phyloP scores from a whole-genome alignment of 2,888 invertebrate genomes.

The Hemithea aestivaria region DNA sequence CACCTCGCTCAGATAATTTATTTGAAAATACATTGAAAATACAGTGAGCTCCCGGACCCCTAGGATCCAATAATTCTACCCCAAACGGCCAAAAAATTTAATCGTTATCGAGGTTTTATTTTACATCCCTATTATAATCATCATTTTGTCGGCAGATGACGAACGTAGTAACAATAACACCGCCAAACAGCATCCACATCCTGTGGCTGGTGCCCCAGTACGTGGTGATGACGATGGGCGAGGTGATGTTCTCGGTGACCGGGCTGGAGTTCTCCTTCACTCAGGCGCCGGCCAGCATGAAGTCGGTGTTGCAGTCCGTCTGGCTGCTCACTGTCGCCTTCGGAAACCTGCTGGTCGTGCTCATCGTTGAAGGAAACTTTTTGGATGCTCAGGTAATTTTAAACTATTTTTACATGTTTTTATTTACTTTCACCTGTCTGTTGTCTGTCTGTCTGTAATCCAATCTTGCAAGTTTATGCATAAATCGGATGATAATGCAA shows the following conservation, averaged over 20 bases:
- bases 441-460: no score
- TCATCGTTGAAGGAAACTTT: slow-evolving; percentile 88
- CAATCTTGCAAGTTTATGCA: no score
- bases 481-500: no score
- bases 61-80: no score
- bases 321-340: slow-evolving; percentile 96
- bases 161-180: slow-evolving; percentile 73
- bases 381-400: slow-evolving; percentile 85
- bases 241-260: slow-evolving; percentile 97
- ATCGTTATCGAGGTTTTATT: no score
- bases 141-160: slow-evolving; percentile 38
- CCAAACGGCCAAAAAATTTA: no score
- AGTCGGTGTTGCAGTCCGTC: slow-evolving; percentile 93
- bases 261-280: slow-evolving; percentile 98
- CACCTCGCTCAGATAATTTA: no score
- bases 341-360: slow-evolving; percentile 95
- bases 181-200: slow-evolving; percentile 88
- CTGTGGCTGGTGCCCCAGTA: slow-evolving; percentile 95
- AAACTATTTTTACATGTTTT: neutral
- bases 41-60: no score
- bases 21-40: no score
- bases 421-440: slow-evolving; percentile 41
- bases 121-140: neutral
- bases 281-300: slow-evolving; percentile 95
- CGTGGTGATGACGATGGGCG: slow-evolving; percentile 93